These are phyloP conservation scores for Mylabris sibirica DNA, from an alignment of 2,888 invertebrate species.

Conservation along the genomic window DNA sequence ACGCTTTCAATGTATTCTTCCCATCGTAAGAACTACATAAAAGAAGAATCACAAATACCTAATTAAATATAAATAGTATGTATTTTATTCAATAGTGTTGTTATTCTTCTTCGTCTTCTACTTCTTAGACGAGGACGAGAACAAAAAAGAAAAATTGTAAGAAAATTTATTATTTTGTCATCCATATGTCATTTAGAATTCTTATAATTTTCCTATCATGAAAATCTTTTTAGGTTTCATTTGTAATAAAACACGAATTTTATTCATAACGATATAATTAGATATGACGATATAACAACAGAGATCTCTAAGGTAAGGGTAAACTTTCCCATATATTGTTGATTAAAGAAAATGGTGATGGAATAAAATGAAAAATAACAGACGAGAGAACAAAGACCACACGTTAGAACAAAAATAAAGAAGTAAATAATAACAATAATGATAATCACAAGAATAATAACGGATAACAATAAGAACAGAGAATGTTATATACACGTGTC, in stretches of 20 bases:
- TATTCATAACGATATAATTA: constrained; percentile 1
- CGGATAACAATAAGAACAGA: not conserved
- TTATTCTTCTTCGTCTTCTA: not conserved
- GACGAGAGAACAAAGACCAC: constrained; percentile 7
- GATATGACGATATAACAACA: not conserved
- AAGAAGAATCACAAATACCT: not conserved
- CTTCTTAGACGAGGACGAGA: too few species aligned
- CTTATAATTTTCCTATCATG: not conserved
- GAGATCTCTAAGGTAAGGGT: not conserved
- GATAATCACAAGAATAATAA: not conserved
- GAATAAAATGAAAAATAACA: not conserved
- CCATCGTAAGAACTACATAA: not conserved
- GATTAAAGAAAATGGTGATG: not conserved
- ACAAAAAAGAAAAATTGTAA: not conserved
- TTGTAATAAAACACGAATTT: not conserved
- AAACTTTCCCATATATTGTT: not conserved
- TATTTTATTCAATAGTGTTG: not conserved
- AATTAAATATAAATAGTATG: not conserved
- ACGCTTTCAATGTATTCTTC: not conserved
- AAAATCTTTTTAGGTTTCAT: not conserved
- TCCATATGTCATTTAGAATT: not conserved
- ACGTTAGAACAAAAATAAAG: constrained; percentile 16
- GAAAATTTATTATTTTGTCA: not conserved
- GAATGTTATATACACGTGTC: constrained; percentile 23
- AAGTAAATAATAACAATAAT: too few species aligned